Evolutionary conservation across 2,888 invertebrate species (phyloP).

Genomic region (Hydropsyche betteni): DNA sequence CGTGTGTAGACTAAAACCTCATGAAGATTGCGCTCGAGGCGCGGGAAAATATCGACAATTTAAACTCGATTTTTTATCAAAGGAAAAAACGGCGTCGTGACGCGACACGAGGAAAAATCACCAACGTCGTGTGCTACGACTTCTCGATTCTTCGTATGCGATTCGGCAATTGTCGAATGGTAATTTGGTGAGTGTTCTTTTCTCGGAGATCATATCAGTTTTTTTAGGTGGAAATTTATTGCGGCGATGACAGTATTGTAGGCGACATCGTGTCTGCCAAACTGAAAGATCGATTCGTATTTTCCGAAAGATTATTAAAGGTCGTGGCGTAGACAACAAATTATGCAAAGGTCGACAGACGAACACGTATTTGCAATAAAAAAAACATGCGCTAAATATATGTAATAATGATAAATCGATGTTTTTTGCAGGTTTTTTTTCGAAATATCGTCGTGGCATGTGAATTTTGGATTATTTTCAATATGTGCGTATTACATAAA

Average conservation of each 20-base stretch:
- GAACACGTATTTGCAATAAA: background rate
- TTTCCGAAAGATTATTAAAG: no score
- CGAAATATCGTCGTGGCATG: no score
- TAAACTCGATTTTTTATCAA: background rate
- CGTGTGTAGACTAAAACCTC: background rate
- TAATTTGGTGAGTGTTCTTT: background rate
- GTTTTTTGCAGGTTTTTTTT: no score
- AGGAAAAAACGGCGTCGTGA: background rate
- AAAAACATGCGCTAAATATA: no score
- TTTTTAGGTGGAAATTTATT: slow-evolving; percentile 1
- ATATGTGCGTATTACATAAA: no score
- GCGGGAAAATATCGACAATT: no score
- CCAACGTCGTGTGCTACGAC: background rate
- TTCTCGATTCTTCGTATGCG: background rate
- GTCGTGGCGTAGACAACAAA: background rate
- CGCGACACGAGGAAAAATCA: slow-evolving; percentile 1
- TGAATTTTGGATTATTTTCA: no score
- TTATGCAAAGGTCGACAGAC: slow-evolving; percentile 15
- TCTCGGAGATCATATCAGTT: background rate
- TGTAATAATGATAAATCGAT: no score
- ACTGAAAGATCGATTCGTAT: background rate
- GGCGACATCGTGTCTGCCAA: slow-evolving; percentile 3
- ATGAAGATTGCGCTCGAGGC: background rate
- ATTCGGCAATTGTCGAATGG: background rate
- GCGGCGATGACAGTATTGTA: background rate